These are phyloP conservation scores for Corythoichthys haematopterus DNA, from an alignment of 2,113 vertebrate species.

Conservation along the genomic window DNA sequence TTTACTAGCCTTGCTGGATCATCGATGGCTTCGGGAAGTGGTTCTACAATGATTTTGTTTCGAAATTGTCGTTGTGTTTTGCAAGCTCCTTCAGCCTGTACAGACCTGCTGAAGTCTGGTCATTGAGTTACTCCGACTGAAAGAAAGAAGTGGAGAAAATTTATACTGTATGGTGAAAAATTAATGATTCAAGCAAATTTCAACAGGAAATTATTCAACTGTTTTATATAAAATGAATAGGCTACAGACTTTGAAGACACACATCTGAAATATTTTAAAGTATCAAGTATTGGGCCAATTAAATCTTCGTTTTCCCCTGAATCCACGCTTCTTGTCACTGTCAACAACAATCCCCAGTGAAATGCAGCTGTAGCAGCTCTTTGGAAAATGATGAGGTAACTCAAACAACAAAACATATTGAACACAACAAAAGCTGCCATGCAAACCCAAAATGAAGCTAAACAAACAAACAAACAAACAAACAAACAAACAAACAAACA, in stretches of 20 bases:
- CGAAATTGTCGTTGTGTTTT: slow-evolving; percentile 9
- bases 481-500: too few relatives aligned
- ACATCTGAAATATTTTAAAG: background rate
- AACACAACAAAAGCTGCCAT: background rate
- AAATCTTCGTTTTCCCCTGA: background rate
- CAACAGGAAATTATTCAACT: background rate
- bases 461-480: background rate
- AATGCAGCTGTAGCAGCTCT: background rate
- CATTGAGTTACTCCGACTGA: slow-evolving; percentile 55
- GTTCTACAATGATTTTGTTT: slow-evolving; percentile 27
- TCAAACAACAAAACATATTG: background rate
- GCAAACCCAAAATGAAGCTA: too few relatives aligned
- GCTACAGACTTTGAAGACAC: background rate
- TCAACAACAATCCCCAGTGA: background rate
- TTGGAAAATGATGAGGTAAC: background rate
- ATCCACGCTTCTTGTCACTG: background rate
- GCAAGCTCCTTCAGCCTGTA: slow-evolving; percentile 20
- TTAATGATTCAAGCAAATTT: background rate
- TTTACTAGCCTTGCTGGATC: slow-evolving; percentile 16
- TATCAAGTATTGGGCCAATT: background rate
- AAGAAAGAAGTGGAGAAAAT: slow-evolving; percentile 31
- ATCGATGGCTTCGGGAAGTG: slow-evolving; percentile 39
- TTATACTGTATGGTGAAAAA: background rate
- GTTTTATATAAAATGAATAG: background rate
- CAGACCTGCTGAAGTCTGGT: slow-evolving; percentile 20